Conservation (phyloP, 2,888 invertebrate species). For the Lycia hirtaria region DNA sequence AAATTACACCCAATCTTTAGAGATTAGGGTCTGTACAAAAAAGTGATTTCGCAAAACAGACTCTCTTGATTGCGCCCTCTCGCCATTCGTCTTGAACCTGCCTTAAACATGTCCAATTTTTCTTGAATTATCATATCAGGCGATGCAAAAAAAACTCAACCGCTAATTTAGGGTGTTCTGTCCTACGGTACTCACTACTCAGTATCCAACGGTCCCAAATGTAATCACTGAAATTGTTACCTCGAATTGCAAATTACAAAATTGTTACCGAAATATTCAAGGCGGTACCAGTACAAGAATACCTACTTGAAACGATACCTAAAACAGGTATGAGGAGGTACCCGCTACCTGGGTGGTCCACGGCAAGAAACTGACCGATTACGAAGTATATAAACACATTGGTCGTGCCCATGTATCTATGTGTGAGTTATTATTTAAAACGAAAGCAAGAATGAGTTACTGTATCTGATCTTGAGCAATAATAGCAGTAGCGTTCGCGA, state of each 20-base stretch:
- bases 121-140: conserved; percentile 71
- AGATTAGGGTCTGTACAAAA: conserved; percentile 13
- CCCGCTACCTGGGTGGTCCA: conserved; percentile 79
- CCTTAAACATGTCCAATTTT: conserved; percentile 50
- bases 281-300: conserved; percentile 52
- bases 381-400: conserved; percentile 64
- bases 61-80: conserved; percentile 21
- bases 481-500: conserved; percentile 53
- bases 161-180: conserved; percentile 58
- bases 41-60: conserved; percentile 23
- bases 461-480: conserved; percentile 66
- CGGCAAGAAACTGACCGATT: conserved; percentile 71
- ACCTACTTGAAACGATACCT: conserved; percentile 45
- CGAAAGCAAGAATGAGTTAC: conserved; percentile 70
- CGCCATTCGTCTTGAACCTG: conserved; percentile 29
- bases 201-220: conserved; percentile 61
- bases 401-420: conserved; percentile 40
- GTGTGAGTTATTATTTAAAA: conserved; percentile 68
- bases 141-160: conserved; percentile 56
- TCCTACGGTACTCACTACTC: conserved; percentile 59
- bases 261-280: conserved; percentile 65
- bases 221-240: conserved; percentile 79
- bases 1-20: neutral
- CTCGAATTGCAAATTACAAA: conserved; percentile 78
- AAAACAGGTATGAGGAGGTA: conserved; percentile 60